Conservation (phyloP, 2,888 invertebrate species). For the Tuta absoluta region DNA sequence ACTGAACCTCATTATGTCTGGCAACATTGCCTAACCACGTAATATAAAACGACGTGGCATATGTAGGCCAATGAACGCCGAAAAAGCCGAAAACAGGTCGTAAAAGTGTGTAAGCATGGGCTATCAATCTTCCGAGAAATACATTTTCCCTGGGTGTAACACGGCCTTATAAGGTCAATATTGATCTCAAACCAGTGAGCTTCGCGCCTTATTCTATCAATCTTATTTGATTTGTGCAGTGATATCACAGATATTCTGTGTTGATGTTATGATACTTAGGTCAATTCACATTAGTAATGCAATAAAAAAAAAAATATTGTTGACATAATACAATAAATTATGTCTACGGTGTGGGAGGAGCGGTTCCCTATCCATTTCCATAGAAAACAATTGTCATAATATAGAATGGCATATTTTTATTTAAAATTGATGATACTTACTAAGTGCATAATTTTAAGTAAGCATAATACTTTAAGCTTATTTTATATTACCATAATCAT, state of each 20-base stretch:
- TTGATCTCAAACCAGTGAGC: constrained; percentile 20
- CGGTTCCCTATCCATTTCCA: no score
- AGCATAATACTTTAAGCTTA: no score
- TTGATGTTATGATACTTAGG: background rate
- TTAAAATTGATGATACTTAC: no score
- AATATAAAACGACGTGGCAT: constrained; percentile 5
- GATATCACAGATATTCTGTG: background rate
- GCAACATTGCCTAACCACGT: background rate
- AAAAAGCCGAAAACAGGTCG: constrained; percentile 13
- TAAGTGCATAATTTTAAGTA: no score
- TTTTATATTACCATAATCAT: no score
- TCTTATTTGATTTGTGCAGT: background rate
- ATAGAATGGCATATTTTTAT: no score
- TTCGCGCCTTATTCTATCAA: constrained; percentile 11
- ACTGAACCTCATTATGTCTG: background rate
- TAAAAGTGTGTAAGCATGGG: constrained; percentile 35
- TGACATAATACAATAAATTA: no score
- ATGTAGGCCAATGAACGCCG: constrained; percentile 10
- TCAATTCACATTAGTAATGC: no score
- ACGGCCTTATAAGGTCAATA: constrained; percentile 34
- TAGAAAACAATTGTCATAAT: no score
- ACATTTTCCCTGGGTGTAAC: constrained; percentile 37
- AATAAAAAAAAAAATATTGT: no score
- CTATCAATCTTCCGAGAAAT: constrained; percentile 45
- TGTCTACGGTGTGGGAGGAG: no score